Evolutionary conservation across 2,888 invertebrate genomes (phyloP), one percentile per base, ranked within the genome.

Genomic region (Gymnocheta viridis): DNA sequence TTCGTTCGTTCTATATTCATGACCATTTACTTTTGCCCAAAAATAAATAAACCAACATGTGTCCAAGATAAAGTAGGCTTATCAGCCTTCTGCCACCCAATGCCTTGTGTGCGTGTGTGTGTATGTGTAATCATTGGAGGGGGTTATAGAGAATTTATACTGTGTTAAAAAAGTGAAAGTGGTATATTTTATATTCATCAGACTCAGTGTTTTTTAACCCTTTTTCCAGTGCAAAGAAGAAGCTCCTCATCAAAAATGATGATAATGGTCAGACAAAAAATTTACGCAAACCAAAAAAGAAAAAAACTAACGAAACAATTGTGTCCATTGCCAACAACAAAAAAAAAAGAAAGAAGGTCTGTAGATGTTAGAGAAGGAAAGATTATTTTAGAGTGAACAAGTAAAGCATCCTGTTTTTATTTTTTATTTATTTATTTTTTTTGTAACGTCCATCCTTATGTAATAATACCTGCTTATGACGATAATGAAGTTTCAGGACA

Each of bases 161-260:
- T 17, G 47, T 17, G 10, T 17, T 32, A 24, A 47, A 41, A 44
- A 78, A 79, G 79, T 79, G 79, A 83, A 79, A 83, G 82, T 79
- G 74, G 69, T 70, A 58, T 60, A 69, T 79, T 79, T 82, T 79
- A 58, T 83, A 62, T 79, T 69, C 62, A 72, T 27, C 64, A 70
- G 66, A 17, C 41, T 74, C 27, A 17, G 35, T n/a, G n/a, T 66
- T 83, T 79, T 69, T 74, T 83, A 79, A 83, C 79, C 82, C 82
- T 79, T 83, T 77, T 77, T 64, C 64, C 76, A 54, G 44, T 78
- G 82, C 69, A 54, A 54, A 77, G 60, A 41, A 32, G 9, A 5
- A 67, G 44, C 24, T 27, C 10, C 47, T 66, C 44, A 72, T 73
- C 27, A 73, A 24, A 27, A 86, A 89, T 88, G 87, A 87, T 88